Evolutionary conservation across 1,140 invertebrate species (phyloP), one percentile per base, ranked within the genome.

Genomic region (Agraylea sexmaculata): DNA sequence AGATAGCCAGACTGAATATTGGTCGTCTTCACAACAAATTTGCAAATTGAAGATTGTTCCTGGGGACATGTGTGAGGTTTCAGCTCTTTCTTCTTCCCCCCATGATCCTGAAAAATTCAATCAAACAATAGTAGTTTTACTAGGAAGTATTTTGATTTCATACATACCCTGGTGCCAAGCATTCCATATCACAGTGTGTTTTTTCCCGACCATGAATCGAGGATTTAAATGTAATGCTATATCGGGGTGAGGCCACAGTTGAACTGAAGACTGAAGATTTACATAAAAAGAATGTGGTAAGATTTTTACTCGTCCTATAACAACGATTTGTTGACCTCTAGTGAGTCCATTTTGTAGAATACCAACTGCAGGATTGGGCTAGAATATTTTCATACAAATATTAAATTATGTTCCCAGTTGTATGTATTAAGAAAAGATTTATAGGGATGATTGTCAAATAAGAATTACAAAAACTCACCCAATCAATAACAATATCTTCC

Each of bases 271-370:
- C 52, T 80, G 77, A 27, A 83, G 55, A 64, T 82, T 81, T 17
- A 83, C 62, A 46, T 70, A 73, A 55, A 83, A 80, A 47, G 74
- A 73, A 42, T 77, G 68, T 15, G 75, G 77, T 23, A 79, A 57
- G 17, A 78, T 54, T 50, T 77, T 76, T 18, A 78, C 60, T 50
- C 68, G 61, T 11, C 75, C 76, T 42, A 62, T 62, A 28, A 79
- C 69, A 45, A 69, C 63, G 11, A 79, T 42, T 41, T 60, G 60
- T 40, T 64, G 56, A 1, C 72, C 74, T 38, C 55, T 41, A 15
- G 50, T 51, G 38, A 78, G 59, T 7, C 60, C 53, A 20, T 54
- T 53, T 12, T 56, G 55, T 19, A 74, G 51, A 28, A 57, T 51
- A n/a, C 67, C 59, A 2, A 57, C 42, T n/a, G 41, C 44, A n/a